Base-by-base conservation (phyloP, 2,888 invertebrate species). In the Dusona sp. region DNA sequence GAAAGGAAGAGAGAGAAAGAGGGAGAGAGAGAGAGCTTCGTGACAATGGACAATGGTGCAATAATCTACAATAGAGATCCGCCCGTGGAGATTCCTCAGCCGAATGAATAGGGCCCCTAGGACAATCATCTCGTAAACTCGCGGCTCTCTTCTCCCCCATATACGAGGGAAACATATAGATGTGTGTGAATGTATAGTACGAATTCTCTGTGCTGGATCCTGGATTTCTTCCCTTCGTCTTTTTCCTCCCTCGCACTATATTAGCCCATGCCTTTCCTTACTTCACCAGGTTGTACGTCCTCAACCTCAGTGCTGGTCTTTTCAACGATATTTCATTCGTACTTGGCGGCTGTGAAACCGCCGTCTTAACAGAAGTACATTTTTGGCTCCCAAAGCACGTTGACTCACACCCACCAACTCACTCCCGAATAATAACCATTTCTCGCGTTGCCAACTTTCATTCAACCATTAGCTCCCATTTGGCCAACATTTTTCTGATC, bases 61-160 rank as follows among this genome's bases (percentile, higher is more conserved):
- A 92, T 92, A 91, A 92, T 92, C 91, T 91, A 91, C 92, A 92
- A 92, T 92, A 92, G 91, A 92, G 91, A 92, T 92, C 90, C 91
- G 90, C 90, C 86, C 88, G 86, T 42, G 90, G 90, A 91, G 91
- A 91, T 92, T 91, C 89, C 90, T 87, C 88, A 73, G 88, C 85
- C 88, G 90, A 90, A 92, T 92, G 92, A 92, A 92, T 92, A 91
- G 92, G 89, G 85, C 87, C 89, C 77, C 89, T 89, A 89, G 92
- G 91, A 92, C 92, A 92, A 92, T 92, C 91, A 91, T 92, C 92
- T 91, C 92, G 91, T 92, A 92, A 92, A 92, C 89, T 92, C 88
- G 89, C 84, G 81, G 88, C 89, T 90, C 89, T 90, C 61, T 48
- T 61, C 33, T 48, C 45, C 51, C 19, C 70, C 45, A 70, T 45